Evolutionary conservation across 2,113 vertebrate genomes (phyloP).

Genomic region (Arothron firmamentum): DNA sequence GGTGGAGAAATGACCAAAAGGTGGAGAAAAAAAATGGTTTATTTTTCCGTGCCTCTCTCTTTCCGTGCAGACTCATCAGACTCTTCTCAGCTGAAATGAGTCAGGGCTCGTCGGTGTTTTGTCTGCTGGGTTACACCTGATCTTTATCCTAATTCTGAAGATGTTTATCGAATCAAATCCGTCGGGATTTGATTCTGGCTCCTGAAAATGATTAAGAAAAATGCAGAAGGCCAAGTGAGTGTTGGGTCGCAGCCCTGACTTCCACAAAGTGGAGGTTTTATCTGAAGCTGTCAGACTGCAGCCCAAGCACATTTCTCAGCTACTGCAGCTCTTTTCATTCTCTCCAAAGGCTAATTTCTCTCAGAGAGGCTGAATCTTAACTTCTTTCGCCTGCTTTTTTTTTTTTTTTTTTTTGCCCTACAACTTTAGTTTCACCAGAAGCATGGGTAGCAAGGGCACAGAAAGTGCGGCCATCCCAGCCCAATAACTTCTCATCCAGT

Average conservation of each 20-base stretch:
- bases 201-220: constrained; percentile 27
- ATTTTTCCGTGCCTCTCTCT: not conserved
- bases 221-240: constrained; percentile 15
- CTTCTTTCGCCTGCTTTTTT: constrained; percentile 2
- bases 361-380: constrained; percentile 19
- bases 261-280: constrained; percentile 44
- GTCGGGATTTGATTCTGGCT: constrained; percentile 11
- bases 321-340: constrained; percentile 9
- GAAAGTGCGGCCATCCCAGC: not conserved
- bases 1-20: constrained; percentile 38
- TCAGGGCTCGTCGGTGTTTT: constrained; percentile 25
- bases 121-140: constrained; percentile 27
- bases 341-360: constrained; percentile 40
- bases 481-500: not conserved
- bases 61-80: constrained; percentile 43
- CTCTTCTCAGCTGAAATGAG: constrained; percentile 63
- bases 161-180: constrained; percentile 10
- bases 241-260: constrained; percentile 33
- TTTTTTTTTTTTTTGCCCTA: not conserved
- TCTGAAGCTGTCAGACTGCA: constrained; percentile 44
- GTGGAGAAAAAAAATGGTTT: constrained; percentile 16
- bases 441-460: not conserved
- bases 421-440: constrained; percentile 10
- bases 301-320: constrained; percentile 22
- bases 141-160: not conserved